Evolutionary conservation across 2,888 invertebrate genomes (phyloP).

Genomic region (Philaethria dido): DNA sequence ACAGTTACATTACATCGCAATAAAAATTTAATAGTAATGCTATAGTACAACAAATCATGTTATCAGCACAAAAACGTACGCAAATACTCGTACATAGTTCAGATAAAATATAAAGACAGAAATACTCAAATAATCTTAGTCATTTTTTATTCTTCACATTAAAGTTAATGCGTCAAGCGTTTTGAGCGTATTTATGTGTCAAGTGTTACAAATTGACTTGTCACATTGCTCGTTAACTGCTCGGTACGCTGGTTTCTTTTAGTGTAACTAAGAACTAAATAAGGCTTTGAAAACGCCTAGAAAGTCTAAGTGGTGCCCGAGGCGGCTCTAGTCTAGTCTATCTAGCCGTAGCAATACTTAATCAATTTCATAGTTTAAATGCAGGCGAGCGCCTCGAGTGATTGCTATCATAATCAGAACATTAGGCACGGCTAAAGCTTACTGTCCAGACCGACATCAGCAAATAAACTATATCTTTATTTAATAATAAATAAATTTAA

Average conservation of each 20-base stretch:
- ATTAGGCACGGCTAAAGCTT: slow-evolving; percentile 36
- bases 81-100: neutral
- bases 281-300: slow-evolving; percentile 29
- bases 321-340: slow-evolving; percentile 26
- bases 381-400: slow-evolving; percentile 36
- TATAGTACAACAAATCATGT: neutral
- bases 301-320: slow-evolving; percentile 39
- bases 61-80: neutral
- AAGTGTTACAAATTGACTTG: slow-evolving; percentile 16
- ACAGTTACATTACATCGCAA: neutral
- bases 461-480: slow-evolving; percentile 7
- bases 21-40: neutral
- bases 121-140: neutral
- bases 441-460: slow-evolving; percentile 11
- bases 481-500: neutral
- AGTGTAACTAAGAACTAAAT: slow-evolving; percentile 14
- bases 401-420: slow-evolving; percentile 39
- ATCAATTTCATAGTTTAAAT: slow-evolving; percentile 43
- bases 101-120: neutral
- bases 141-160: neutral
- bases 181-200: slow-evolving; percentile 4
- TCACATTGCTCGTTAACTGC: slow-evolving; percentile 13
- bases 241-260: slow-evolving; percentile 7
- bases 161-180: neutral
- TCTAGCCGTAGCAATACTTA: slow-evolving; percentile 32